A percentile compares a stretch with the other conserved stretches of the same genome.
Evolutionary conservation across 2,113 vertebrate species (phyloP).

Genomic region (Oryctolagus cuniculus): mOryCun1.1 NC_091451.1:38017501-38018000

Average conservation of each 20-base stretch:
- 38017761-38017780: not conserved
- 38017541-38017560: not conserved
- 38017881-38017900: not conserved
- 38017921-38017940: not conserved
- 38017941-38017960: not conserved
- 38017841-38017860: not conserved
- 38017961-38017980: not conserved
- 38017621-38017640: not conserved
- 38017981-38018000: not conserved
- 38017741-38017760: no score
- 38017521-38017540: not conserved
- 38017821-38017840: not conserved
- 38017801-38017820: not conserved
- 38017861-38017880: not conserved
- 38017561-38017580: not conserved
- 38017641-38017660: not conserved
- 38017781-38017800: not conserved
- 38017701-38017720: not conserved
- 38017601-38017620: not conserved
- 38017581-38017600: not conserved
- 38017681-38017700: not conserved
- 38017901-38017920: not conserved
- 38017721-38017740: not conserved
- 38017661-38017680: not conserved
- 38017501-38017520: no score